Conservation (phyloP, 2,888 invertebrate species). For the Ophion ventricosus region DNA sequence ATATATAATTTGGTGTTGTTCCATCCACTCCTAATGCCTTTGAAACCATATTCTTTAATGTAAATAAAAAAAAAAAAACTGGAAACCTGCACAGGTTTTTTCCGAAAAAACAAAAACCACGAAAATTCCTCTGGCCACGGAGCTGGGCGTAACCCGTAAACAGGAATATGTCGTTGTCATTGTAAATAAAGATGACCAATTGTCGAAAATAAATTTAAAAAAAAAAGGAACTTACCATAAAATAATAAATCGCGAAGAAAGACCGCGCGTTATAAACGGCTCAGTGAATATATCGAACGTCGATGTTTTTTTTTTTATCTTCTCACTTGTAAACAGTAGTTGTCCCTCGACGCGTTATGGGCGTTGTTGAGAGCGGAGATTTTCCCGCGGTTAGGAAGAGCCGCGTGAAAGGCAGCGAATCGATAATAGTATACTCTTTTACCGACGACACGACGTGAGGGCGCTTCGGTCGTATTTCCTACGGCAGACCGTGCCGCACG, state of each 20-base stretch:
- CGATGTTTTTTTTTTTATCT: neutral
- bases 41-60: too few species aligned
- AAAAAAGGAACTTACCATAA: neutral
- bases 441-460: constrained; percentile 75
- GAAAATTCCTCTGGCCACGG: too few species aligned
- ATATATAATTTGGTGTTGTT: too few species aligned
- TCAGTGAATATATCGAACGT: constrained; percentile 8
- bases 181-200: neutral
- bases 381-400: constrained; percentile 75
- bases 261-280: neutral
- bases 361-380: constrained; percentile 10
- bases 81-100: too few species aligned
- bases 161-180: neutral
- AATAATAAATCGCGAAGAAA: neutral
- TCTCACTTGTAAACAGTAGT: neutral
- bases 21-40: too few species aligned
- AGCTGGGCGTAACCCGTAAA: too few species aligned
- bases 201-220: neutral
- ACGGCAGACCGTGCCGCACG: neutral
- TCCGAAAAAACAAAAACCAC: too few species aligned
- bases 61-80: too few species aligned
- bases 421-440: constrained; percentile 79
- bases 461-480: constrained; percentile 63
- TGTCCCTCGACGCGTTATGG: neutral
- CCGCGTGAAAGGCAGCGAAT: constrained; percentile 69